phyloP scores from a whole-genome alignment of 2,888 invertebrate genomes.

The Acanthacorydalis orientalis region DNA sequence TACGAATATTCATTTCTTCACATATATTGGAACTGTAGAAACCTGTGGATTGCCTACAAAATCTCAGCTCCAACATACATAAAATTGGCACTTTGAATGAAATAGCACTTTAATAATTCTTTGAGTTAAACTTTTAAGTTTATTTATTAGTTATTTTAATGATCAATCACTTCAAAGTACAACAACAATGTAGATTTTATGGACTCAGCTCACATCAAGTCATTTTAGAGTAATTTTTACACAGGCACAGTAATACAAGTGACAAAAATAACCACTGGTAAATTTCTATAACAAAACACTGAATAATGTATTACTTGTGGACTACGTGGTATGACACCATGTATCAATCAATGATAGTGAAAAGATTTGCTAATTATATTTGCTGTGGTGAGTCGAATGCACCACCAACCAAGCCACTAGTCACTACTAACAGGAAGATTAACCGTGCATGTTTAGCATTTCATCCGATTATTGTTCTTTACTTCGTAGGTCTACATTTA shows the following conservation, averaged over 20 bases:
- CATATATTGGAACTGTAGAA: no score
- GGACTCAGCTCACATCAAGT: no score
- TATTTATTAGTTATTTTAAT: no score
- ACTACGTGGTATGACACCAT: not conserved
- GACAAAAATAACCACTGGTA: constrained; percentile 19
- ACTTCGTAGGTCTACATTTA: not conserved
- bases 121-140: no score
- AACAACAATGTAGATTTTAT: no score
- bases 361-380: no score
- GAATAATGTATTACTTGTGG: not conserved
- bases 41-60: constrained; percentile 9
- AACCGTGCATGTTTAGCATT: constrained; percentile 30
- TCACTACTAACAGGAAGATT: constrained; percentile 31
- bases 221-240: no score
- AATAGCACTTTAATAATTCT: constrained; percentile 21
- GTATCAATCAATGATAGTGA: no score
- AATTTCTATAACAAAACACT: no score
- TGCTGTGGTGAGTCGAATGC: no score
- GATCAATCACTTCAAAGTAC: no score
- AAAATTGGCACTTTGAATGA: constrained; percentile 29
- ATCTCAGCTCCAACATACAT: constrained; percentile 17
- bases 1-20: constrained; percentile 1
- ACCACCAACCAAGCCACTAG: constrained; percentile 19
- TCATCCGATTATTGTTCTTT: not conserved
- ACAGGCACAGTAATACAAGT: constrained; percentile 26